A percentile compares a stretch with the other conserved stretches of the same genome.
Evolutionary conservation across 2,113 vertebrate species (phyloP).

Genomic region (Lophochroa leadbeateri): DNA sequence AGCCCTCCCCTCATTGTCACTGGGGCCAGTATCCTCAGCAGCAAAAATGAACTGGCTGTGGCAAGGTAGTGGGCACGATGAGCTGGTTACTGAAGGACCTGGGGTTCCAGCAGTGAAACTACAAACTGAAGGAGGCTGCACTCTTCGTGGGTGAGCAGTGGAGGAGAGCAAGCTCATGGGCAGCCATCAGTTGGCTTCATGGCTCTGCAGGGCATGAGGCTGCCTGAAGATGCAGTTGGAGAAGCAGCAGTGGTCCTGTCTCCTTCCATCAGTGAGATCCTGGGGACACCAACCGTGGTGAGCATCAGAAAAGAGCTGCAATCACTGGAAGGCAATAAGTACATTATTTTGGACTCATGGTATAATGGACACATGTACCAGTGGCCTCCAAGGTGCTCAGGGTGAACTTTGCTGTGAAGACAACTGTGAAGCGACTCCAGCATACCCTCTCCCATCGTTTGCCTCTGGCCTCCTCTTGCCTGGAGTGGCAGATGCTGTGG

Average conservation of each 20-base stretch:
- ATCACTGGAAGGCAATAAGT: not conserved
- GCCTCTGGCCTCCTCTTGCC: not conserved
- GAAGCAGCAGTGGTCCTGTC: not conserved
- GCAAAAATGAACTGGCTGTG: not conserved
- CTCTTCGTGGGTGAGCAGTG: not conserved
- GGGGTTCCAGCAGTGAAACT: not conserved
- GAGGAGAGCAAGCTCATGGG: not conserved
- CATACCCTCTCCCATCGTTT: not conserved
- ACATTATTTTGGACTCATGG: not conserved
- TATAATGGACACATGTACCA: rapidly evolving
- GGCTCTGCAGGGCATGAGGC: not conserved
- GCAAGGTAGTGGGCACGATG: rapidly evolving
- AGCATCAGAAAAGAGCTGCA: not conserved
- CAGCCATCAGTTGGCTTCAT: not conserved
- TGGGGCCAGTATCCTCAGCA: not conserved
- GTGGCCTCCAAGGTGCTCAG: not conserved
- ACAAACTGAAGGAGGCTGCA: no score
- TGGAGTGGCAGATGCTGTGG: not conserved
- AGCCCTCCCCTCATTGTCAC: not conserved
- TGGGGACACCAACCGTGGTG: rapidly evolving
- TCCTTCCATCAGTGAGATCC: rapidly evolving
- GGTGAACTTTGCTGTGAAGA: not conserved
- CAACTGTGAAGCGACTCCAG: rapidly evolving
- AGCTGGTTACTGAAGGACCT: not conserved
- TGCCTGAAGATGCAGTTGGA: not conserved